These are phyloP conservation scores for Ctena decussata DNA, from an alignment of 2,888 invertebrate genomes.

Conservation along the genomic window DNA sequence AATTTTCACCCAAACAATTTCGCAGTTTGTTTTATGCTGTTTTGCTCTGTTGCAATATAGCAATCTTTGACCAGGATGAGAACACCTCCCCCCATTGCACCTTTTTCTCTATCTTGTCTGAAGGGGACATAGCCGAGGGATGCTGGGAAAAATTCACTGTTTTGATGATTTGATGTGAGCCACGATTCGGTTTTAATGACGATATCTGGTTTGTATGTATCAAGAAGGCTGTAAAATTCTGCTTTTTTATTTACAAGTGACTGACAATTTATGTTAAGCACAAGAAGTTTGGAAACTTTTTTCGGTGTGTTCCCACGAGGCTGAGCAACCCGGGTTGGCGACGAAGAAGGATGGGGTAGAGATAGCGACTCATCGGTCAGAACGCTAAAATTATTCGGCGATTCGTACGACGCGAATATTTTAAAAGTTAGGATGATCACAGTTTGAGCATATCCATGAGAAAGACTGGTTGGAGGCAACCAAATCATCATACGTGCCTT, in stretches of 20 bases:
- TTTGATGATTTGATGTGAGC: conserved; percentile 10
- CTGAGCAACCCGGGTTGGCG: background rate
- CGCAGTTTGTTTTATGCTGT: conserved; percentile 26
- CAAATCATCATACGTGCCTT: no score
- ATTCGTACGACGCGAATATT: background rate
- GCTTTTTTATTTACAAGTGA: conserved; percentile 14
- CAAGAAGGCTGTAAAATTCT: background rate
- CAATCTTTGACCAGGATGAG: no score
- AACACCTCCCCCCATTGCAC: background rate
- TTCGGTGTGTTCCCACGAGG: background rate
- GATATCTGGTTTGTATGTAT: conserved; percentile 18
- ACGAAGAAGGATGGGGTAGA: background rate
- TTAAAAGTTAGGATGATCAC: background rate
- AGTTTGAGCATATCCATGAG: no score
- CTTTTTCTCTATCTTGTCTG: conserved; percentile 17
- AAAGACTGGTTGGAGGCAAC: no score
- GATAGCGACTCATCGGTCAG: background rate
- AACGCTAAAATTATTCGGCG: background rate
- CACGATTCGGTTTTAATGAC: conserved; percentile 18
- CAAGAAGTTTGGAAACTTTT: background rate
- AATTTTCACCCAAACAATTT: conserved; percentile 25
- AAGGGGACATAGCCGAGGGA: conserved; percentile 14
- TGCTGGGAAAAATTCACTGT: conserved; percentile 21
- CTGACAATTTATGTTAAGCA: background rate
- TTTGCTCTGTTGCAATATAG: conserved; percentile 21